Evolutionary conservation across 2,797 vertebrate species (phyloP), one percentile per base, ranked within the genome.

Genomic region (Cichlasoma orientale): DNA sequence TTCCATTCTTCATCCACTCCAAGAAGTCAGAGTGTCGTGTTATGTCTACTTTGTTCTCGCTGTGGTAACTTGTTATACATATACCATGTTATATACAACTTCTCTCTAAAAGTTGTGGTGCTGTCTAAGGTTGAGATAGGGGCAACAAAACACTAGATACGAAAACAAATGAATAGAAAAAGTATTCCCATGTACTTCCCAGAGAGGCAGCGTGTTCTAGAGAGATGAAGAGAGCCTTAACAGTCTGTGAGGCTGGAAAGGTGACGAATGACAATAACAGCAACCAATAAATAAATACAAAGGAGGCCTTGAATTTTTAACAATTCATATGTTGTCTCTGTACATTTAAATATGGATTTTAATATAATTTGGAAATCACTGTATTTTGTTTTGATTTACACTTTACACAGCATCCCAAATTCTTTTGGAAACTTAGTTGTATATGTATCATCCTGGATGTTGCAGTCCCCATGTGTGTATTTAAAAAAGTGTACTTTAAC

Each of bases 21-120:
- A 11, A 54, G 16, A 56, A 36, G 38, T 54, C 18, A 56, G 41
- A 52, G 59, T 54, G 4, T 52, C 6, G 18, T 56, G n/a, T 81
- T 54, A 8, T 23, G 54, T 12, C 25, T 31, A 13, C 66, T 23
- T 74, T 25, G 31, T 68, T 54, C 50, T 54, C 70, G 78, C 44
- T 16, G 54, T 86, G 61, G 10, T 75, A 61, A 84, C 10, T 52
- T 23, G 36, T 52, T 23, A 53, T 36, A 10, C 36, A 36, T 36
- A 36, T 10, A 3, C 8, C 12, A 58, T 70, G 38, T 56, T n/a
- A 66, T 31, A 66, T 29, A n/a, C 18, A 29, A 31, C 52, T 2
- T 50, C 29, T 50, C 41, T 44, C 41, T 27, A n/a, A 8, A 50
- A 29, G 10, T 4, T 50, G 6, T 29, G 41, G 14, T 29, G 41